These are phyloP conservation scores for Oreochromis grahami DNA, from an alignment of 2,797 vertebrate genomes.

Conservation along the genomic window DNA sequence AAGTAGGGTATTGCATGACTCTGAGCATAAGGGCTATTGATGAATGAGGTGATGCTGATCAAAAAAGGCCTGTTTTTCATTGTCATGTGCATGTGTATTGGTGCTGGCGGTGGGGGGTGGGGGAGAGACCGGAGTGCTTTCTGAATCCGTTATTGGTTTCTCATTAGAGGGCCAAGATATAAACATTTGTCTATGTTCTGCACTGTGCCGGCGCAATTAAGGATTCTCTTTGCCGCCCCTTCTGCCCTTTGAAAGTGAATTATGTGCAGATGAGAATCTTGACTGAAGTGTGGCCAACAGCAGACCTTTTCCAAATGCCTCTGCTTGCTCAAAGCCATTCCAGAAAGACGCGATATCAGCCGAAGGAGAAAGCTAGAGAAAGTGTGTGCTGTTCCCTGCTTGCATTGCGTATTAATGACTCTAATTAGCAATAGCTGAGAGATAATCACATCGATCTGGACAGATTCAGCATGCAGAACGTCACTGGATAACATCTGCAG, in stretches of 20 bases:
- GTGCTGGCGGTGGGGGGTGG: not conserved
- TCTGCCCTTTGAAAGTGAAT: constrained; percentile 77
- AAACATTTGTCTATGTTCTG: constrained; percentile 79
- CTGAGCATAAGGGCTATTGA: constrained; percentile 48
- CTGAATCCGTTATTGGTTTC: constrained; percentile 76
- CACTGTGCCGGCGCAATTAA: constrained; percentile 67
- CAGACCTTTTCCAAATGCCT: constrained; percentile 66
- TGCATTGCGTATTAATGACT: constrained; percentile 61
- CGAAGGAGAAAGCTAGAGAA: constrained; percentile 24
- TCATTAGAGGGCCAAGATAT: constrained; percentile 75
- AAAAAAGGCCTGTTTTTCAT: constrained; percentile 59
- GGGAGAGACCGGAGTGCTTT: constrained; percentile 26
- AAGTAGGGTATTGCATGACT: constrained; percentile 54
- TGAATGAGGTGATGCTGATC: constrained; percentile 57
- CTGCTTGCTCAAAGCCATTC: constrained; percentile 53
- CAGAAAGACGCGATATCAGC: constrained; percentile 40
- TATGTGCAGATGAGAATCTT: constrained; percentile 75
- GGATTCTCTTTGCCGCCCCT: constrained; percentile 63
- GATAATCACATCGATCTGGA: constrained; percentile 68
- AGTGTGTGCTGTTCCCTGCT: constrained; percentile 30
- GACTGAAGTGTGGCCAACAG: constrained; percentile 63
- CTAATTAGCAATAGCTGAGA: constrained; percentile 68
- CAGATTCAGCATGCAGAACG: constrained; percentile 46
- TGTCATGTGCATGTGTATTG: constrained; percentile 42
- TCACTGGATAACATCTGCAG: constrained; percentile 41